Evolutionary conservation across 2,888 invertebrate genomes (phyloP).

Genomic region (Gnatocerus cornutus): DNA sequence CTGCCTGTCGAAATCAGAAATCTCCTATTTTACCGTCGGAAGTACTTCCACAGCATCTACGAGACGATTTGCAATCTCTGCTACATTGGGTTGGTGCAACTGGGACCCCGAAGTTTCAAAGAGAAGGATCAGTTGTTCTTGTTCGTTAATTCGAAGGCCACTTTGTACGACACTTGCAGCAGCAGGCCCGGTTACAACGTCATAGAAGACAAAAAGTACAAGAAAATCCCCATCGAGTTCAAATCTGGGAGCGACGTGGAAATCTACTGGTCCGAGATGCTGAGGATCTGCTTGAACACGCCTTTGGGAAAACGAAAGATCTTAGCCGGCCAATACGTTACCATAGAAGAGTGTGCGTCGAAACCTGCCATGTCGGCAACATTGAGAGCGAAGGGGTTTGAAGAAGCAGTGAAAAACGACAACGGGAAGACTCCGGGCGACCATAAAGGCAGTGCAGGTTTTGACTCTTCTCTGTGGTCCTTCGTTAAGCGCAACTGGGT

Average conservation of each 20-base stretch:
- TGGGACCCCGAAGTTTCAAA: slow-evolving; percentile 77
- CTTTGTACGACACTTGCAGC: slow-evolving; percentile 78
- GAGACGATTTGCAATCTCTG: slow-evolving; percentile 76
- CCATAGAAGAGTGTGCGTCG: slow-evolving; percentile 71
- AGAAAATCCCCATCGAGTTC: slow-evolving; percentile 74
- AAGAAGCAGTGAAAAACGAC: slow-evolving; percentile 70
- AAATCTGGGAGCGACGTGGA: slow-evolving; percentile 73
- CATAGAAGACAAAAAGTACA: slow-evolving; percentile 76
- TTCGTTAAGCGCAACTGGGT: slow-evolving; percentile 80
- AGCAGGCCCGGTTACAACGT: slow-evolving; percentile 77
- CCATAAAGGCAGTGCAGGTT: slow-evolving; percentile 80
- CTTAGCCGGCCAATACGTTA: slow-evolving; percentile 67
- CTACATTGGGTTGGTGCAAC: slow-evolving; percentile 80
- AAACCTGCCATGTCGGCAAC: slow-evolving; percentile 72
- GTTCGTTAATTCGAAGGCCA: slow-evolving; percentile 78
- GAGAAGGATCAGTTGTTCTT: slow-evolving; percentile 83
- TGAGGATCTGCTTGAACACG: slow-evolving; percentile 80
- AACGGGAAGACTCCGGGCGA: slow-evolving; percentile 82
- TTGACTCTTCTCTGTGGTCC: slow-evolving; percentile 81
- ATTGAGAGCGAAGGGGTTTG: slow-evolving; percentile 68
- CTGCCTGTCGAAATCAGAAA: slow-evolving; percentile 74
- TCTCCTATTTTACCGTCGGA: slow-evolving; percentile 73
- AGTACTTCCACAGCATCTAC: slow-evolving; percentile 76
- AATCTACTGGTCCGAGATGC: slow-evolving; percentile 81
- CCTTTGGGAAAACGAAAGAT: slow-evolving; percentile 72